A percentile compares a stretch with the other conserved stretches of the same genome.
phyloP scores from a whole-genome alignment of 2,113 vertebrate genomes.

The Calidris pygmaea region DNA sequence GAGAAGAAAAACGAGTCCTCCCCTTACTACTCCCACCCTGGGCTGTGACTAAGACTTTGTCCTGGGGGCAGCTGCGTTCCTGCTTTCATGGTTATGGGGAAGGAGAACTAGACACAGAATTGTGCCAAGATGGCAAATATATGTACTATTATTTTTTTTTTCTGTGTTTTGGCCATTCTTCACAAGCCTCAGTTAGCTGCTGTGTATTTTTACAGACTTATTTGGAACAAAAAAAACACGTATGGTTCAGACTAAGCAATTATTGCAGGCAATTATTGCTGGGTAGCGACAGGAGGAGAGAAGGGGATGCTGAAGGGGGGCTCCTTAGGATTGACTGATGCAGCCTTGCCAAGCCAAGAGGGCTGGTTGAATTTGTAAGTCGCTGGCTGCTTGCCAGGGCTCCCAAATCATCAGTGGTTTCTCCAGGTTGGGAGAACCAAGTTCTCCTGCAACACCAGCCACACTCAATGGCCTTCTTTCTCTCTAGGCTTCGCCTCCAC shows the following conservation, averaged over 20 bases:
- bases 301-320: not conserved
- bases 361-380: not conserved
- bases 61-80: not conserved
- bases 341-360: not conserved
- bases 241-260: not conserved
- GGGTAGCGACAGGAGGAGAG: not conserved
- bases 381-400: not conserved
- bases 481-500: constrained; percentile 80
- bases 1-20: not conserved
- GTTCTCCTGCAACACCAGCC: not conserved
- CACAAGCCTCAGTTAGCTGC: not conserved
- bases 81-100: not conserved
- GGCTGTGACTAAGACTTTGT: not conserved
- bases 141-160: not conserved
- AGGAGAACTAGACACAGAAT: not conserved
- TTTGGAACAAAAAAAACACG: accelerated
- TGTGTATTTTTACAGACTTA: not conserved
- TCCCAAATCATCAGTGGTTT: not conserved
- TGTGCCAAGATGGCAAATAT: accelerated
- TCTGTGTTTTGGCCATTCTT: not conserved
- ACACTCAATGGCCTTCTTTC: not conserved
- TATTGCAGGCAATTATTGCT: not conserved
- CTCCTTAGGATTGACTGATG: not conserved
- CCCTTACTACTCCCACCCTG: not conserved
- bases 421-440: not conserved